Base-by-base conservation (phyloP, 2,888 invertebrate species). In the Toxonevra muliebris region DNA sequence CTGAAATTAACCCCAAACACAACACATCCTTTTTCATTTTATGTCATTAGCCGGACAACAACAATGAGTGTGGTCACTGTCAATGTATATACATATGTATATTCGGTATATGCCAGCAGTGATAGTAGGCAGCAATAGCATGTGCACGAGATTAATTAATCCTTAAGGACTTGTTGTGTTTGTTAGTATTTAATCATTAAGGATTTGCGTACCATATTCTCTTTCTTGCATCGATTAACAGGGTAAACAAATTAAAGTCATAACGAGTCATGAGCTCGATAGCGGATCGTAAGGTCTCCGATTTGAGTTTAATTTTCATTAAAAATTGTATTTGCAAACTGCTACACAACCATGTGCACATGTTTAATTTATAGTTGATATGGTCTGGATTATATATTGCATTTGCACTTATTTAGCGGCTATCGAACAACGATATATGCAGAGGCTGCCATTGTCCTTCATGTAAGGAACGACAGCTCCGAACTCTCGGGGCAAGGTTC, bases 71-170 rank as follows among this genome's bases (percentile, higher is more conserved):
- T 65, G 64, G 62, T 43, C 54, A 20, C 2, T 17, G 57, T 42
- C 13, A 20, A n/a, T 58, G 42, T 40, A 65, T 43, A 52, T 53
- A n/a, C 43, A n/a, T 58, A 19, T 40, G 62, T 43, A 52, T 53
- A n/a, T 53, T 15, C 30, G 30, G 30, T 30, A 30, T 30, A 30
- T 30, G 30, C 30, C 30, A 52, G 15, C 52, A 53, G 2, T 40
- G 9, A 52, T 13, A 55, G 70, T 69, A 71, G 19, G 70, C 69
- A 71, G 65, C 69, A 65, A 68, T 72, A 72, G 76, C 81, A 82
- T 81, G 80, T 80, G 79, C 79, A 76, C 75, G 78, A 82, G 82
- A 83, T 83, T 82, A 82, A 82, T 82, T 82, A 82, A 83, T 83
- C 82, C 83, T 82, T 77, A 83, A 82, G 83, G 82, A 80, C 83